Percentiles rank a stretch among this genome's conserved stretches.
Conservation (phyloP, 2,113 vertebrate genomes). For the Scartelaos histophorus region DNA sequence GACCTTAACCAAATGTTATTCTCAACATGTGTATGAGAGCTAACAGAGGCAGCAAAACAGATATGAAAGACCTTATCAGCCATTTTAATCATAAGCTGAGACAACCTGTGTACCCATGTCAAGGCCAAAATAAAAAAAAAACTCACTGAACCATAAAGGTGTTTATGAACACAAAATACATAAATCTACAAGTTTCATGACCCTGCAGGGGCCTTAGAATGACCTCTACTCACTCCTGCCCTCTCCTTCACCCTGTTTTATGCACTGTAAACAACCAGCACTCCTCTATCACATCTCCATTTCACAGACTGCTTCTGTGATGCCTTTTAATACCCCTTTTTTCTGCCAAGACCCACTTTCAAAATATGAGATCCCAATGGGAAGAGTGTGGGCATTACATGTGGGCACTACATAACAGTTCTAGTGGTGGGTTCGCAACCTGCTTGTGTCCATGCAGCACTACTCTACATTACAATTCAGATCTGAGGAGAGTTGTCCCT, state of each 20-base stretch:
- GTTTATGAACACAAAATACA: slow-evolving; percentile 20
- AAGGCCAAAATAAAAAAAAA: slow-evolving; percentile 14
- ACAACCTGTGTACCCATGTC: neutral
- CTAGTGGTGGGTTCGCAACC: too few species aligned
- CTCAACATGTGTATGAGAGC: neutral
- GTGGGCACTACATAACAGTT: too few species aligned
- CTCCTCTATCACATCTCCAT: neutral
- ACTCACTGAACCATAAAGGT: neutral
- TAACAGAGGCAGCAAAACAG: neutral
- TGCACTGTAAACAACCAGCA: slow-evolving; percentile 3
- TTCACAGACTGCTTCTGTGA: neutral
- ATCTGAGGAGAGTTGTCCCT: too few species aligned
- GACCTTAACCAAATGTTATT: neutral
- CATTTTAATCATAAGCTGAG: neutral
- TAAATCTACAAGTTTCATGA: slow-evolving; percentile 15
- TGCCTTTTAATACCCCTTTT: slow-evolving; percentile 4
- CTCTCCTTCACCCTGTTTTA: slow-evolving; percentile 39
- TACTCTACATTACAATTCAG: too few species aligned
- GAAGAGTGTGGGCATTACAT: slow-evolving; percentile 5
- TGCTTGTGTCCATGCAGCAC: too few species aligned
- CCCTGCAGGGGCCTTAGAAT: slow-evolving; percentile 15
- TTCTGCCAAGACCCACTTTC: slow-evolving; percentile 13
- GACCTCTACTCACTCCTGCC: slow-evolving; percentile 48
- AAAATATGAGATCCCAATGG: slow-evolving; percentile 29
- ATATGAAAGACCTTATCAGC: slow-evolving; percentile 4